A percentile compares a stretch with the other conserved stretches of the same genome.
Conservation (phyloP, 1,140 invertebrate species). For the roundworm (Caenorhabditis elegans) region DNA sequence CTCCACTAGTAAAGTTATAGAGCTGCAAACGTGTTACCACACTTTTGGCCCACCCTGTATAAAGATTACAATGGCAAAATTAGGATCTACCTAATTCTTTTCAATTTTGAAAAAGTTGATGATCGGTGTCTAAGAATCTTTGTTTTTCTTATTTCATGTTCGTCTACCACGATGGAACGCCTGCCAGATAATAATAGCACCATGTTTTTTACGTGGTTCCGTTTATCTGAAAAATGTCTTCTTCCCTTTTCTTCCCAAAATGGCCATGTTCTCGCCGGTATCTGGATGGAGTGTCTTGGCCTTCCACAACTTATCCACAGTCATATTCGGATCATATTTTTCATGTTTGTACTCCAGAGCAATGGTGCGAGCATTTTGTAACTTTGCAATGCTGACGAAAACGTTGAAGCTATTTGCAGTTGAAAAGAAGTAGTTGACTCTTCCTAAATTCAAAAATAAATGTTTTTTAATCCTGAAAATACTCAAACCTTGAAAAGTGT, state of each 20-base stretch:
- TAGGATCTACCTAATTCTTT: too few relatives aligned
- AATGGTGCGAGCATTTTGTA: conserved; percentile 78
- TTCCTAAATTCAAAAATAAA: conserved; percentile 49
- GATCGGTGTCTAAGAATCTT: too few relatives aligned
- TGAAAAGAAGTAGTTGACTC: conserved; percentile 89
- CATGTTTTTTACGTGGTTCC: too few relatives aligned
- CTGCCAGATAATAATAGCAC: too few relatives aligned
- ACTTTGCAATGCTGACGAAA: conserved; percentile 74
- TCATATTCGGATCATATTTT: conserved; percentile 68
- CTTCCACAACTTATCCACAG: conserved; percentile 80
- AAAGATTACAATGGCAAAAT: too few relatives aligned
- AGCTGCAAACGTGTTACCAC: too few relatives aligned
- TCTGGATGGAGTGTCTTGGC: conserved; percentile 96
- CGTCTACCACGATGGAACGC: too few relatives aligned
- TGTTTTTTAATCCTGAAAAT: neutral
- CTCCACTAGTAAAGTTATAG: too few relatives aligned
- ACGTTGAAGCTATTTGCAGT: conserved; percentile 90
- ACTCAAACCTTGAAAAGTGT: conserved; percentile 77
- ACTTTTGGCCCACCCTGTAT: too few relatives aligned
- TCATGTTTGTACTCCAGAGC: conserved; percentile 75
- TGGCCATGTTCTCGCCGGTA: conserved; percentile 93
- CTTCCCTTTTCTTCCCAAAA: conserved; percentile 92
- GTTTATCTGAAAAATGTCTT: too few relatives aligned
- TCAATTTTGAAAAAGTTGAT: too few relatives aligned
- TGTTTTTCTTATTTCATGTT: too few relatives aligned